Conservation (phyloP, 2,888 invertebrate species). For the Polia nebulosa region DNA sequence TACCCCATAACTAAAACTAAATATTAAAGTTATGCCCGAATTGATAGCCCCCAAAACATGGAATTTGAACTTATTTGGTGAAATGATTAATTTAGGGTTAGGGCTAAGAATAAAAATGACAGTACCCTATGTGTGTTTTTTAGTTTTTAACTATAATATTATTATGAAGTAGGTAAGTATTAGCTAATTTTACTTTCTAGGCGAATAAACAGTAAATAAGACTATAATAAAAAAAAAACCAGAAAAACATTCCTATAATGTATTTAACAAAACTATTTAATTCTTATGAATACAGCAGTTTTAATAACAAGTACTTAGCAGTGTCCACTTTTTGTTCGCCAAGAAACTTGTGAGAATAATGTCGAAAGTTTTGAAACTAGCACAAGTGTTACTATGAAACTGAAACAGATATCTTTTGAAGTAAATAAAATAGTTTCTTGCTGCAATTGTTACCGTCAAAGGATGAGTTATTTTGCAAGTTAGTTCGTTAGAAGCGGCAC, state of each 20-base stretch:
- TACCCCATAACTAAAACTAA: too few relatives aligned
- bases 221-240: not conserved
- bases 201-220: too few relatives aligned
- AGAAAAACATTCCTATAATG: not conserved
- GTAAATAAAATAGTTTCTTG: slow-evolving; percentile 29
- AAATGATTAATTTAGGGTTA: too few relatives aligned
- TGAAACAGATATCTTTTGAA: slow-evolving; percentile 32
- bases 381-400: slow-evolving; percentile 16
- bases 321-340: slow-evolving; percentile 4
- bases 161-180: too few relatives aligned
- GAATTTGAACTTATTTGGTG: too few relatives aligned
- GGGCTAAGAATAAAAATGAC: too few relatives aligned
- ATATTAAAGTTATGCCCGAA: too few relatives aligned
- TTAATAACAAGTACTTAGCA: slow-evolving; percentile 10
- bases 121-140: too few relatives aligned
- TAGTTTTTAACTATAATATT: too few relatives aligned
- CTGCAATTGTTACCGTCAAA: slow-evolving; percentile 27
- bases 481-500: not conserved
- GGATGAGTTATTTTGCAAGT: slow-evolving; percentile 17
- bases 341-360: slow-evolving; percentile 39
- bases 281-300: slow-evolving; percentile 5
- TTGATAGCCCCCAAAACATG: too few relatives aligned
- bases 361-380: slow-evolving; percentile 33
- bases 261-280: not conserved
- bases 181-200: too few relatives aligned